A percentile compares a stretch with the other conserved stretches of the same genome.
These are phyloP conservation scores for Noctuana brunneofusca DNA, from an alignment of 2,888 invertebrate species.

Conservation along the genomic window DNA sequence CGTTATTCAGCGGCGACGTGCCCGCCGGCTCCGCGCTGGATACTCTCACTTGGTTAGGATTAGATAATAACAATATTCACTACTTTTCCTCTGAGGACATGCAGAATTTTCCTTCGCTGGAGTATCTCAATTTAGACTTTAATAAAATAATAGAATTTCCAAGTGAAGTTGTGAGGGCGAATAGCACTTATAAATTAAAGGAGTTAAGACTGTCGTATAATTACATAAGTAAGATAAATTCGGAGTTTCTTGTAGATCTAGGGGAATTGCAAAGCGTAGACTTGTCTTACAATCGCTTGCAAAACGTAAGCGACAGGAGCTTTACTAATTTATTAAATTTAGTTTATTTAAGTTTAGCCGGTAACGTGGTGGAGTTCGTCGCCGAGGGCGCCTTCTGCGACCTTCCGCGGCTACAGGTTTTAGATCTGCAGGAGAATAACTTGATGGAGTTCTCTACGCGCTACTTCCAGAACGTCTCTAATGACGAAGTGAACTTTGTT, in stretches of 20 bases:
- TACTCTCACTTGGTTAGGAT: slow-evolving; percentile 88
- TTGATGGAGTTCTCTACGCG: slow-evolving; percentile 84
- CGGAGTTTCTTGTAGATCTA: slow-evolving; percentile 86
- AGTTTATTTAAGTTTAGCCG: slow-evolving; percentile 88
- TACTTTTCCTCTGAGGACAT: slow-evolving; percentile 84
- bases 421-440: slow-evolving; percentile 90
- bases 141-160: slow-evolving; percentile 89
- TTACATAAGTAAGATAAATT: slow-evolving; percentile 84
- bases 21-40: slow-evolving; percentile 85
- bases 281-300: slow-evolving; percentile 88
- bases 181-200: slow-evolving; percentile 85
- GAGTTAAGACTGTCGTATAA: slow-evolving; percentile 92
- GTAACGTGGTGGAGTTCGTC: slow-evolving; percentile 87
- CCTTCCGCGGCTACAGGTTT: slow-evolving; percentile 85
- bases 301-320: slow-evolving; percentile 82
- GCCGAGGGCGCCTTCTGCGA: slow-evolving; percentile 87
- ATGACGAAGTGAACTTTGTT: slow-evolving; percentile 81
- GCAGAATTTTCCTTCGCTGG: slow-evolving; percentile 84
- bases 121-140: slow-evolving; percentile 92
- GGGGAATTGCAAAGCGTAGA: slow-evolving; percentile 87
- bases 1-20: slow-evolving; percentile 87
- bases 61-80: slow-evolving; percentile 91
- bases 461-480: slow-evolving; percentile 85
- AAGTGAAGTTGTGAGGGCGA: slow-evolving; percentile 57
- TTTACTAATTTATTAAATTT: slow-evolving; percentile 88